Evolutionary conservation across 2,797 vertebrate genomes (phyloP).

Genomic region (Sebastes melanostomus): DNA sequence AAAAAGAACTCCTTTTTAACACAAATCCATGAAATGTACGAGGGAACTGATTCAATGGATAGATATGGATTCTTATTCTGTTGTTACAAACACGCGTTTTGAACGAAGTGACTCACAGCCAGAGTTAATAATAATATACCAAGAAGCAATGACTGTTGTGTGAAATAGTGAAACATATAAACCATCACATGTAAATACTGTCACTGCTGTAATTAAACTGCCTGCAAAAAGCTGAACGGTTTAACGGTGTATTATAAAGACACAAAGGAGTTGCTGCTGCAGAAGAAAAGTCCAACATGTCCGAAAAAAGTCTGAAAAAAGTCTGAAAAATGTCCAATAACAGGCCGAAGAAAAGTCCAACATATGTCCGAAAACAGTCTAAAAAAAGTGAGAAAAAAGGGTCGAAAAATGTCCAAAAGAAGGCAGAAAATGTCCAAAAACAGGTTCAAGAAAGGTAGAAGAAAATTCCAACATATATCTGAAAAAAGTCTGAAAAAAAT

Average conservation of each 20-base stretch:
- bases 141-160: neutral
- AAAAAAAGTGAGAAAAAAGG: too few species aligned
- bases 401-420: too few species aligned
- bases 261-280: neutral
- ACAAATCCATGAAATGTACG: neutral
- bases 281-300: too few species aligned
- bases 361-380: too few species aligned
- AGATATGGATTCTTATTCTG: neutral
- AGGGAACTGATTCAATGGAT: neutral
- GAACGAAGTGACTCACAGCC: neutral
- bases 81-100: neutral
- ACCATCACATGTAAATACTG: neutral
- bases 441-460: too few species aligned
- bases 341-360: too few species aligned
- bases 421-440: too few species aligned
- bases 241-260: neutral
- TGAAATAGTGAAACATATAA: neutral
- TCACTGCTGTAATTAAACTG: neutral
- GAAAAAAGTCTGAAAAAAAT: too few species aligned
- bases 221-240: neutral
- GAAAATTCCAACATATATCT: neutral
- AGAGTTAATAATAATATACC: neutral
- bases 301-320: too few species aligned
- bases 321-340: too few species aligned
- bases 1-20: neutral